These are phyloP conservation scores for Caenorhabditis sulstoni DNA, from an alignment of 2,888 invertebrate genomes.

Conservation along the genomic window DNA sequence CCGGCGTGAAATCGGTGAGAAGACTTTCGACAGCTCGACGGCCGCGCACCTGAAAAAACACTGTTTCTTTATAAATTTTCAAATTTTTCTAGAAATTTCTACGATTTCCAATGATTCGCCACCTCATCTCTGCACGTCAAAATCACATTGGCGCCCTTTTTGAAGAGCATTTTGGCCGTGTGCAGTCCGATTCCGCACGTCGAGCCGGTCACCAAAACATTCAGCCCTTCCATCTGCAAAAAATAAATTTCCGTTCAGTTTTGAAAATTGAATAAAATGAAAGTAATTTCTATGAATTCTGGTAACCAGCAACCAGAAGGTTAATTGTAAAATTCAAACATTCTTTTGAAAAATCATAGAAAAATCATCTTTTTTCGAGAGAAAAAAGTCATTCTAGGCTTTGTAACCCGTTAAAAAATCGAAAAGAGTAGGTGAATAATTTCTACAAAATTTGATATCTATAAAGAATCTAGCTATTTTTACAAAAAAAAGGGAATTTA, in stretches of 20 bases:
- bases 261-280: background rate
- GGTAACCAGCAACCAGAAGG: background rate
- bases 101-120: too few relatives aligned
- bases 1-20: constrained; percentile 7
- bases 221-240: constrained; percentile 51
- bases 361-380: too few relatives aligned
- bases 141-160: constrained; percentile 67
- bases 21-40: constrained; percentile 55
- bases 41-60: constrained; percentile 48
- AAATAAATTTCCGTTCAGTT: too few relatives aligned
- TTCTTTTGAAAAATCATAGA: constrained; percentile 10
- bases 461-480: background rate
- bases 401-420: constrained; percentile 11
- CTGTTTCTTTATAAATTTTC: too few relatives aligned
- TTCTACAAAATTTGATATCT: background rate
- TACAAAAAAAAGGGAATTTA: background rate
- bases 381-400: background rate
- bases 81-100: too few relatives aligned
- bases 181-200: constrained; percentile 72
- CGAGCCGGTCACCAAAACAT: constrained; percentile 69
- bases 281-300: background rate
- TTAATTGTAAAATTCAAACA: constrained; percentile 14
- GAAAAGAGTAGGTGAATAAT: constrained; percentile 4
- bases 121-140: constrained; percentile 69
- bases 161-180: constrained; percentile 67